Percentiles rank a stretch among this genome's conserved stretches.
Evolutionary conservation across 1,140 invertebrate genomes (phyloP).

Genomic region (Helicoverpa zea): DNA sequence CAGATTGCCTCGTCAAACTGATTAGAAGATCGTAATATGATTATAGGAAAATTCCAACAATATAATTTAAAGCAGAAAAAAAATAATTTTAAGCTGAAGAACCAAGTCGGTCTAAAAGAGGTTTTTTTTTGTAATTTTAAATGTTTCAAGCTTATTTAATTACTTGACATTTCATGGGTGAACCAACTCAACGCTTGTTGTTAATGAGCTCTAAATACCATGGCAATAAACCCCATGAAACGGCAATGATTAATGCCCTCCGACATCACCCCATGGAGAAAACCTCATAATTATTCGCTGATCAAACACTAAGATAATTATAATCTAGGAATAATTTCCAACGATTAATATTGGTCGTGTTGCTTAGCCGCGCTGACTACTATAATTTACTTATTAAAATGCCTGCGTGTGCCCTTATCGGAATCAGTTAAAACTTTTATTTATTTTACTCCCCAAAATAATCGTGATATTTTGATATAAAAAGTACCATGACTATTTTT

Average conservation of each 20-base stretch:
- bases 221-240: conserved; percentile 13
- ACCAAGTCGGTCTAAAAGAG: background rate
- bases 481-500: conserved; percentile 6
- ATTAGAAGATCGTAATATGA: too few relatives aligned
- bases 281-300: conserved; percentile 8
- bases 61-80: too few relatives aligned
- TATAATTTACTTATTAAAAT: conserved; percentile 15
- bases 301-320: conserved; percentile 31
- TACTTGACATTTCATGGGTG: conserved; percentile 21
- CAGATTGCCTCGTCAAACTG: background rate
- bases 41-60: background rate
- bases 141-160: background rate
- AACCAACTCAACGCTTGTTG: background rate
- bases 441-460: conserved; percentile 19
- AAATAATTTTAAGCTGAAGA: too few relatives aligned
- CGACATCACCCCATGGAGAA: conserved; percentile 13
- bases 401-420: conserved; percentile 24
- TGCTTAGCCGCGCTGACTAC: background rate
- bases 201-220: conserved; percentile 30
- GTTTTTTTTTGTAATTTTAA: background rate
- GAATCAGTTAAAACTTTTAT: conserved; percentile 34
- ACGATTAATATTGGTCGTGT: conserved; percentile 3
- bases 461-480: conserved; percentile 1
- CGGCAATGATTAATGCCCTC: conserved; percentile 24
- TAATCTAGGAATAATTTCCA: conserved; percentile 29